Conservation (phyloP, 37 sponge, comb jelly and placozoan species). For the Spongilla lacustris region DNA sequence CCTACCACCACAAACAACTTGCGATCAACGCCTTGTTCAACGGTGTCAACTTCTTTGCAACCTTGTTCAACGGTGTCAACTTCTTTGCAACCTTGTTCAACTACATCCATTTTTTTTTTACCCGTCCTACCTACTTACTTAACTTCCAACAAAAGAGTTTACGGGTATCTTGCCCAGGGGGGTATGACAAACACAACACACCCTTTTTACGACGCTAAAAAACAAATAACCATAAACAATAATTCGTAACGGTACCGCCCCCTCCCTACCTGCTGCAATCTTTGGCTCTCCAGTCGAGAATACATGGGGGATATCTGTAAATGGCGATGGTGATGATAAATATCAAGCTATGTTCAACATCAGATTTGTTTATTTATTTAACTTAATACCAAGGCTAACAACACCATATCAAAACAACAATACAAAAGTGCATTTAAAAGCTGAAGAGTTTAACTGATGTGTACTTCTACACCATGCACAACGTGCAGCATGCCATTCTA, state of each 20-base stretch:
- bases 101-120: neutral
- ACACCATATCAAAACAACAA: too few species aligned
- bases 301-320: constrained; percentile 13
- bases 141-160: too few species aligned
- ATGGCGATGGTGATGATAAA: neutral
- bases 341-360: too few species aligned
- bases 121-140: neutral
- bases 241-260: neutral
- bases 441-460: too few species aligned
- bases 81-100: neutral
- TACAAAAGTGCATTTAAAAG: too few species aligned
- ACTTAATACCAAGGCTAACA: too few species aligned
- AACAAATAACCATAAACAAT: too few species aligned
- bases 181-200: neutral
- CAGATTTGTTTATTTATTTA: too few species aligned
- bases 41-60: neutral
- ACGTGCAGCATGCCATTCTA: too few species aligned
- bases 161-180: too few species aligned
- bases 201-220: neutral
- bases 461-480: too few species aligned
- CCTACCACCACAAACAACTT: too few species aligned
- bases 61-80: neutral
- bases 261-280: neutral
- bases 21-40: neutral
- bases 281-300: constrained; percentile 3